phyloP scores from a whole-genome alignment of 2,113 vertebrate species.

The Sialia sialis region DNA sequence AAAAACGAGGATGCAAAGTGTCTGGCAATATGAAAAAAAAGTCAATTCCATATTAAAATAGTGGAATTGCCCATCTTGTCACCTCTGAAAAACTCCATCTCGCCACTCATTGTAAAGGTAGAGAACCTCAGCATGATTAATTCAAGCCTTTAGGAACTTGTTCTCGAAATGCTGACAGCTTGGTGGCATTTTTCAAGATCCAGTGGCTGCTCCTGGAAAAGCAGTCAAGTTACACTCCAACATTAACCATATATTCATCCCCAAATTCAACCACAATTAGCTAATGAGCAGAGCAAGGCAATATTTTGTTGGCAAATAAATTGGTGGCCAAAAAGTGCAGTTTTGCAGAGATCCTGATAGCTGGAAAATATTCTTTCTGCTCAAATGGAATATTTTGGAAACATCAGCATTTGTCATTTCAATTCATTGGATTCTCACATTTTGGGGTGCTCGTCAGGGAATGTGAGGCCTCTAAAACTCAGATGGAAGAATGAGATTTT shows the following conservation, averaged over 20 bases:
- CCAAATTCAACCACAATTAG: neutral
- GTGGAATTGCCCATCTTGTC: neutral
- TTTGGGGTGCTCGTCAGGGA: neutral
- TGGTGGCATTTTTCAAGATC: conserved; percentile 7
- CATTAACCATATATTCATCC: neutral
- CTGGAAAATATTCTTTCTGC: neutral
- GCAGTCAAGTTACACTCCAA: neutral
- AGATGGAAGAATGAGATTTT: neutral
- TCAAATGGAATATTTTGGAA: neutral
- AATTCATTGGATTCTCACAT: neutral
- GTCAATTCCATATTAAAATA: neutral
- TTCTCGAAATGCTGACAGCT: conserved; percentile 5
- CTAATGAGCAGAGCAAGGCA: neutral
- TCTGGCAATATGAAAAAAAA: neutral
- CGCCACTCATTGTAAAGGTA: neutral
- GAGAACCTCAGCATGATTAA: neutral
- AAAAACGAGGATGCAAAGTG: neutral
- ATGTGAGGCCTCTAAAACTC: neutral
- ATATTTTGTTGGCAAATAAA: neutral
- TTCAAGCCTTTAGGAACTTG: neutral
- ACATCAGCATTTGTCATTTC: neutral
- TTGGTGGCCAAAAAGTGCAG: neutral
- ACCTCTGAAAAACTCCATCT: neutral
- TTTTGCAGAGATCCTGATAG: neutral
- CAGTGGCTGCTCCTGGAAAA: conserved; percentile 19